Percentiles rank a stretch among this genome's conserved stretches.
Conservation (phyloP, 2,113 vertebrate genomes). For the Mormyrus lacerda region DNA sequence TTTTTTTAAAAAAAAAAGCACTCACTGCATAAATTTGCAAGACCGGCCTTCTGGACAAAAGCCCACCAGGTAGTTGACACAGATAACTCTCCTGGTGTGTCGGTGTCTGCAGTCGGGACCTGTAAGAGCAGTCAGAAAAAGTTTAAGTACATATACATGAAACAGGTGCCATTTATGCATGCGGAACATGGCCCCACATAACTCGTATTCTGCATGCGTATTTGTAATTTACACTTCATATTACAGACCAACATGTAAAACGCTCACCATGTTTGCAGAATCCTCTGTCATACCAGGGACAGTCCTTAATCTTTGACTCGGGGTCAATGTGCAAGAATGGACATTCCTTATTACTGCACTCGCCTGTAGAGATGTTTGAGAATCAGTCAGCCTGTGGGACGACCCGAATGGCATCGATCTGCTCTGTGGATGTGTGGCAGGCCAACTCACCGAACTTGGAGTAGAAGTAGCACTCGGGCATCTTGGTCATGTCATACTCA, state of each 20-base stretch:
- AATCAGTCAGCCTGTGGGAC: not conserved
- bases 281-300: slow-evolving; percentile 96
- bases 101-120: slow-evolving; percentile 94
- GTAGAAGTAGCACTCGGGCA: slow-evolving; percentile 99
- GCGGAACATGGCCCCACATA: not conserved
- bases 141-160: not conserved
- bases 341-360: slow-evolving; percentile 98
- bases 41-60: slow-evolving; percentile 93
- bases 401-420: not conserved
- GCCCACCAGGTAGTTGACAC: slow-evolving; percentile 96
- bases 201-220: not conserved
- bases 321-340: slow-evolving; percentile 98
- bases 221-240: not conserved
- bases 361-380: slow-evolving; percentile 59
- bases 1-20: slow-evolving; percentile 33
- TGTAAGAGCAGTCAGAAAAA: slow-evolving; percentile 41
- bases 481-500: slow-evolving; percentile 99
- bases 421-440: not conserved
- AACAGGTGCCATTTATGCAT: not conserved
- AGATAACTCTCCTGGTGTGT: slow-evolving; percentile 93
- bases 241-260: not conserved
- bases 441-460: slow-evolving; percentile 87
- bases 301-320: slow-evolving; percentile 99
- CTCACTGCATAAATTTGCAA: slow-evolving; percentile 99
- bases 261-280: slow-evolving; percentile 95